Evolutionary conservation across 2,113 vertebrate species (phyloP), one percentile per base, ranked within the genome.

Genomic region (Coregonus clupeaformis): DNA sequence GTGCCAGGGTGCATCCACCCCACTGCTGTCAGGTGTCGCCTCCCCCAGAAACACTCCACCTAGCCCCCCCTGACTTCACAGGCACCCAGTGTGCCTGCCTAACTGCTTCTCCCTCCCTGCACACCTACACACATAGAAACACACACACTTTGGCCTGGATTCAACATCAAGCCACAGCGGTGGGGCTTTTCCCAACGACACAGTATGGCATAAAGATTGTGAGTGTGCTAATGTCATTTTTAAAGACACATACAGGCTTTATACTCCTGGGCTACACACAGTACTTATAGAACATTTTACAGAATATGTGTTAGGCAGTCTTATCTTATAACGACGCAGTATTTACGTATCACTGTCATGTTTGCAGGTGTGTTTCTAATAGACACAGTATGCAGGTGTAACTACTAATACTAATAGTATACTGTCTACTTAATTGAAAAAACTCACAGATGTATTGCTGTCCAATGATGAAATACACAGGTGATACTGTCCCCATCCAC

Each of bases 21-120:
- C 74, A 82, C 81, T 60, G 85, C 86, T 88, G 87, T 91, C 91
- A 91, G 90, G 89, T 90, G 90, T 90, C 87, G 70, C 86, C n/a
- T n/a, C 36, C 85, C 87, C 87, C 1, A 85, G 86, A 90, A 87
- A 91, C 87, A 85, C 89, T 91, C 91, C 80, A 90, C 79, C 83
- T 83, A 83, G 86, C 76, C 85, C 83, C 82, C 63, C 81, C 82
- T 91, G 84, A 90, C 87, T 87, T 89, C 88, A 88, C 84, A 88
- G 86, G 85, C 78, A 83, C 88, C 85, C 80, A 60, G 69, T 73
- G 67, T 4, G 74, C 79, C 86, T 82, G 81, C 79, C 85, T 82
- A 80, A 78, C 75, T 52, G 49, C 49, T 11, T 42, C 36, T 52
- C 16, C 49, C 16, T 45, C 36, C 13, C 22, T 9, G 47, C 82